A percentile compares a stretch with the other conserved stretches of the same genome.
phyloP scores from a whole-genome alignment of 2,113 vertebrate genomes.

The Orcinus orca region DNA sequence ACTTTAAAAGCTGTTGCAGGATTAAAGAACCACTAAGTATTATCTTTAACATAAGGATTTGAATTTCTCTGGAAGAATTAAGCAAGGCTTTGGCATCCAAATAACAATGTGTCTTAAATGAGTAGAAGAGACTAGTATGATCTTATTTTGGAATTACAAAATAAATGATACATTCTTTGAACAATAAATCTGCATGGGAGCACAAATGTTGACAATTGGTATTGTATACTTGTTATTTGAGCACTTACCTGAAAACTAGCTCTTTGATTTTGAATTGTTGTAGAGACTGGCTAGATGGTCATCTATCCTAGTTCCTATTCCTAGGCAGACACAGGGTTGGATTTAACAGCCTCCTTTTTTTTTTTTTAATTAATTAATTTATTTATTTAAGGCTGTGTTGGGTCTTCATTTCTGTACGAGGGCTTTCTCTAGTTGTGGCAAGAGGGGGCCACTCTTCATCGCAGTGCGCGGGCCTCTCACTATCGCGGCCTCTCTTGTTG shows the following conservation, averaged over 20 bases:
- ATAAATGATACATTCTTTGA: background rate
- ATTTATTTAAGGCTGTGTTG: too few relatives aligned
- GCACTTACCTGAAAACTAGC: background rate
- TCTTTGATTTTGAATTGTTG: background rate
- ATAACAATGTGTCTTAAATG: background rate
- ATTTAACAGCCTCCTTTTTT: background rate
- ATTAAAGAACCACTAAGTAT: background rate
- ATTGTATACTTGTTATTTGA: background rate
- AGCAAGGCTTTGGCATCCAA: background rate
- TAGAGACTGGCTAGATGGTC: background rate
- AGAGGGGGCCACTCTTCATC: too few relatives aligned
- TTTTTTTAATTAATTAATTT: too few relatives aligned
- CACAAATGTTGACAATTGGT: background rate
- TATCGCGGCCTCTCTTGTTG: too few relatives aligned
- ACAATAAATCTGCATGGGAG: background rate
- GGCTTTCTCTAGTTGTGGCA: too few relatives aligned
- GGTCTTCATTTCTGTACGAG: too few relatives aligned
- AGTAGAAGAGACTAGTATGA: background rate
- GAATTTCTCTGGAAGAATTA: slow-evolving; percentile 12
- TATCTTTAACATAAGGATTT: background rate
- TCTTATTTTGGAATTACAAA: background rate
- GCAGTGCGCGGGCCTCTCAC: too few relatives aligned
- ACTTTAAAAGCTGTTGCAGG: background rate
- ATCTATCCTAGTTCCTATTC: background rate
- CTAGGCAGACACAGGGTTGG: background rate